phyloP scores from a whole-genome alignment of 2,888 invertebrate genomes.

The Helobdella robusta region DNA sequence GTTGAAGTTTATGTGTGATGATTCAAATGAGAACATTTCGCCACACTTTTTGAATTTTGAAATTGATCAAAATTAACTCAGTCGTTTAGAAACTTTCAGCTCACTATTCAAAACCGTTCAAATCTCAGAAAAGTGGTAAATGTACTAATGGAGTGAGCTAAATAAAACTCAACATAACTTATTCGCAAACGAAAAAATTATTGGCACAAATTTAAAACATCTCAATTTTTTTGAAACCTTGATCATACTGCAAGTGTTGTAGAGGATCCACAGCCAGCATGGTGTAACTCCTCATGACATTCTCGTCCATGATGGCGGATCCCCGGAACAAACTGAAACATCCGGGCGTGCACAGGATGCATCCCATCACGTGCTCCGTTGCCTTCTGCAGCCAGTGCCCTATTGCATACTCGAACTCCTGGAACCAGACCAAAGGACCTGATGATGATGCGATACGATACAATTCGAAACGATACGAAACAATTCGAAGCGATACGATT shows the following conservation, averaged over 20 bases:
- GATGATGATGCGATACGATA: neutral
- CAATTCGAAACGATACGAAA: neutral
- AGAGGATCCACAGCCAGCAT: constrained; percentile 36
- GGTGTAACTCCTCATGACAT: constrained; percentile 40
- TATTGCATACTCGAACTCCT: constrained; percentile 79
- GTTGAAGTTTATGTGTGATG: too few species aligned
- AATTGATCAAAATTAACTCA: too few species aligned
- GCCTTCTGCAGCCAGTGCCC: constrained; percentile 88
- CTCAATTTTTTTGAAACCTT: too few species aligned
- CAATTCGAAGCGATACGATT: neutral
- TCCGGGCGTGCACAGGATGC: constrained; percentile 42
- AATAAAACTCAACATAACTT: too few species aligned
- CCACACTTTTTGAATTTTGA: too few species aligned
- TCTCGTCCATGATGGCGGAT: constrained; percentile 41
- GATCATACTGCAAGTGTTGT: constrained; percentile 41
- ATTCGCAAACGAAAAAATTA: too few species aligned
- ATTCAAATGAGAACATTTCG: too few species aligned
- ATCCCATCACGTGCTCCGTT: constrained; percentile 69
- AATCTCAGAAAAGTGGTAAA: too few species aligned
- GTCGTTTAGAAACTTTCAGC: too few species aligned
- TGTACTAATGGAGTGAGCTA: too few species aligned
- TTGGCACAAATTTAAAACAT: too few species aligned
- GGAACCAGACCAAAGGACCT: constrained; percentile 77
- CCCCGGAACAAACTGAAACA: constrained; percentile 42
- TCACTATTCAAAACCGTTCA: too few species aligned